A percentile compares a stretch with the other conserved stretches of the same genome.
phyloP scores from a whole-genome alignment of 35 echinoderm and acorn worm genomes.

The Chiridota heheva region DNA sequence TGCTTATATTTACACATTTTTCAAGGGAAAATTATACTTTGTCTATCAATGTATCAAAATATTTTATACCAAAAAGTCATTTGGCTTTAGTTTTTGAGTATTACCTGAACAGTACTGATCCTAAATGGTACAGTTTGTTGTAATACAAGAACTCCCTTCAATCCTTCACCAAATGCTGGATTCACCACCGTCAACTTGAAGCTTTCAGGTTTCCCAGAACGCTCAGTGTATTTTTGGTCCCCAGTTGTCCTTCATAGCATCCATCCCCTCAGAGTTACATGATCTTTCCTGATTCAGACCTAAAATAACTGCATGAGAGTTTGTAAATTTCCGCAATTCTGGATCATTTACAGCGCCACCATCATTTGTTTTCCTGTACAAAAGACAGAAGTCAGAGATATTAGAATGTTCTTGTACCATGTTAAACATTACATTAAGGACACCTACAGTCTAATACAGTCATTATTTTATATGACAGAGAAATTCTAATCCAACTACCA shows the following conservation, averaged over 20 bases:
- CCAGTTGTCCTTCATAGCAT: slow-evolving; percentile 3
- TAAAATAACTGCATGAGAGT: slow-evolving; percentile 13
- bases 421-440: too few relatives aligned
- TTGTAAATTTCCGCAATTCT: slow-evolving; percentile 67
- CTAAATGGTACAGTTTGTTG: slow-evolving; percentile 86
- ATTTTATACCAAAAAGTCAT: too few relatives aligned
- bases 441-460: too few relatives aligned
- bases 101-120: slow-evolving; percentile 84
- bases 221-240: neutral
- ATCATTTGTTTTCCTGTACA: slow-evolving; percentile 91
- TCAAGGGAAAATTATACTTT: too few relatives aligned
- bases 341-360: slow-evolving; percentile 95
- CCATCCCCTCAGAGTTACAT: slow-evolving; percentile 37
- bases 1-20: too few relatives aligned
- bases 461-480: too few relatives aligned
- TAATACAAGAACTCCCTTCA: slow-evolving; percentile 58
- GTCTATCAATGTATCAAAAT: too few relatives aligned
- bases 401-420: too few relatives aligned
- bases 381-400: neutral
- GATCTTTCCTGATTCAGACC: neutral
- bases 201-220: neutral
- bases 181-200: slow-evolving; percentile 79
- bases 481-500: too few relatives aligned
- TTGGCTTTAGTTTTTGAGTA: too few relatives aligned
- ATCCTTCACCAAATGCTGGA: slow-evolving; percentile 74